phyloP scores from a whole-genome alignment of 2,888 invertebrate genomes.

The Monopis laevigella region DNA sequence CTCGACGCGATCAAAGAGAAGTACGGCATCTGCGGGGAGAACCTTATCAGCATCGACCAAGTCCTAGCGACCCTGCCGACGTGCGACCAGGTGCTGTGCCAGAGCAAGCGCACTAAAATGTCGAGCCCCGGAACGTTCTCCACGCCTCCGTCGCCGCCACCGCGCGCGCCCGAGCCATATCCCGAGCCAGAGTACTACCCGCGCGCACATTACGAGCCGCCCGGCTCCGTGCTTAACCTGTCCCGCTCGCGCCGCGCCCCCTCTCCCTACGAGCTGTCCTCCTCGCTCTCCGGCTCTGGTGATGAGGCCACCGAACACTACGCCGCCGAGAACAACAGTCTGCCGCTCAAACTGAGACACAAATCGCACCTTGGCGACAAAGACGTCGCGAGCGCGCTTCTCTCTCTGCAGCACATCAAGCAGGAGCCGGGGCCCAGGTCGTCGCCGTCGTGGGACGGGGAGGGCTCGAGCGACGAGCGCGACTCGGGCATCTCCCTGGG shows the following conservation, averaged over 20 bases:
- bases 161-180: constrained; percentile 63
- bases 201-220: constrained; percentile 66
- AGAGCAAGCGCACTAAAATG: constrained; percentile 76
- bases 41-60: constrained; percentile 87
- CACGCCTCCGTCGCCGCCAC: constrained; percentile 53
- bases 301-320: constrained; percentile 59
- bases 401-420: constrained; percentile 87
- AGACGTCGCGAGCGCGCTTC: constrained; percentile 84
- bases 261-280: constrained; percentile 84
- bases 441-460: constrained; percentile 87
- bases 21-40: constrained; percentile 89
- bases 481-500: constrained; percentile 90
- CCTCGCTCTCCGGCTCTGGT: constrained; percentile 71
- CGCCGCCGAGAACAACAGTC: constrained; percentile 76
- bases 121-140: constrained; percentile 56
- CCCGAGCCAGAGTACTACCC: constrained; percentile 53
- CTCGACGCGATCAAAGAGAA: constrained; percentile 93
- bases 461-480: constrained; percentile 89
- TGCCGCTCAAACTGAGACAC: constrained; percentile 91
- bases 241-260: constrained; percentile 72
- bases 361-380: constrained; percentile 91
- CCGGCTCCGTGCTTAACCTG: constrained; percentile 77
- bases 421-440: constrained; percentile 84
- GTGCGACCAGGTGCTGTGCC: constrained; percentile 84
- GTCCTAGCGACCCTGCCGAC: constrained; percentile 87